Percentiles rank a stretch among this genome's conserved stretches.
These are phyloP conservation scores for Mormyrops boulengeri DNA, from an alignment of 2,797 vertebrate species.

Conservation along the genomic window DNA sequence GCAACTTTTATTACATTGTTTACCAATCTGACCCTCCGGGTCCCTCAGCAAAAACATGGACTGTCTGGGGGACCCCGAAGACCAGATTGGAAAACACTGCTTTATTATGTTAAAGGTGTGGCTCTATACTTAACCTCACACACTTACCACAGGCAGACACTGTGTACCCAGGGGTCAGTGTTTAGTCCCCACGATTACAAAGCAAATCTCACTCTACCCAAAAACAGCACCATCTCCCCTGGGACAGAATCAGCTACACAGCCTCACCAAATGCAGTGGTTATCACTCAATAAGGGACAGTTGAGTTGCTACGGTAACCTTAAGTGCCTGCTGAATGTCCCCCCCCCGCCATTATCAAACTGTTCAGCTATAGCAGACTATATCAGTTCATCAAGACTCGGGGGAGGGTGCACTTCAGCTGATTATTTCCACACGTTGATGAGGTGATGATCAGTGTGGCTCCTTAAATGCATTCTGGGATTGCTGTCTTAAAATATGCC, in stretches of 20 bases:
- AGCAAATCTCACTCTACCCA: conserved; percentile 41
- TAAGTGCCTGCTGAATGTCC: conserved; percentile 59
- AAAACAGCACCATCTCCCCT: conserved; percentile 31
- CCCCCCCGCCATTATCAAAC: conserved; percentile 34
- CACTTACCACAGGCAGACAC: conserved; percentile 10
- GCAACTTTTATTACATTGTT: not conserved
- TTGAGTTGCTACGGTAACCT: conserved; percentile 58
- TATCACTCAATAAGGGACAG: conserved; percentile 52
- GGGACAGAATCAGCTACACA: conserved; percentile 50
- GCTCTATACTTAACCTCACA: not conserved
- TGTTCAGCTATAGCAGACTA: conserved; percentile 44
- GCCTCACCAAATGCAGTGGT: conserved; percentile 46
- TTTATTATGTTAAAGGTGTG: not conserved
- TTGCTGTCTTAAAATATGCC: not conserved
- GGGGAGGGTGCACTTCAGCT: conserved; percentile 33
- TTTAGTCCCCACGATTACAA: conserved; percentile 47
- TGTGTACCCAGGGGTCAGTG: conserved; percentile 43
- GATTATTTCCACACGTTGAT: conserved; percentile 48
- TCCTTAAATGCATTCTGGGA: conserved; percentile 4
- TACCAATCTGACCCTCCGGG: not conserved
- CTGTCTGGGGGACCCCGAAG: not conserved
- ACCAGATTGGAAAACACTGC: not conserved
- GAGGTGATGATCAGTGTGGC: conserved; percentile 33
- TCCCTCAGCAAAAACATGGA: not conserved
- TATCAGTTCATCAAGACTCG: conserved; percentile 24